phyloP scores from a whole-genome alignment of 2,113 vertebrate genomes.

The Notothenia coriiceps region DNA sequence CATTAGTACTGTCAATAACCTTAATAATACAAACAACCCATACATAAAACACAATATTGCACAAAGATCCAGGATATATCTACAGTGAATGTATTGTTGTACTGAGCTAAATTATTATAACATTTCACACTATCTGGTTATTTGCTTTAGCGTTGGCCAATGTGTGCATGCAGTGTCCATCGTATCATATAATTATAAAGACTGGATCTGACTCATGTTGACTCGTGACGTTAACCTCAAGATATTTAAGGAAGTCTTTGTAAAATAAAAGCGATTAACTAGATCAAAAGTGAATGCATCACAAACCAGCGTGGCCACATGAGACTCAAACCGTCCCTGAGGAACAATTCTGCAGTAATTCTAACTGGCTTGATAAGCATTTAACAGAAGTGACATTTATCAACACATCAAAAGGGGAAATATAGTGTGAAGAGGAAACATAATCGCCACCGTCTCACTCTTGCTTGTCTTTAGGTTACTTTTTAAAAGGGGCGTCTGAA shows the following conservation, averaged over 20 bases:
- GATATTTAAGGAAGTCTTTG: conserved; percentile 19
- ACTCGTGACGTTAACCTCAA: conserved; percentile 39
- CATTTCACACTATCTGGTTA: not conserved
- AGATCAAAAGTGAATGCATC: conserved; percentile 42
- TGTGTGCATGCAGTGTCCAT: not conserved
- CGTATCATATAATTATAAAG: conserved; percentile 20
- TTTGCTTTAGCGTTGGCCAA: not conserved
- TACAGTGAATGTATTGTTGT: not conserved
- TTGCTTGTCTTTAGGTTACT: conserved; percentile 46
- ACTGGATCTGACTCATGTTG: conserved; percentile 25
- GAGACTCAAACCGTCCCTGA: conserved; percentile 38
- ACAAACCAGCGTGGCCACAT: conserved; percentile 16
- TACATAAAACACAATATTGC: conserved; percentile 5
- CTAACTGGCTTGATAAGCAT: conserved; percentile 61
- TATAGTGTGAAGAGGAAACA: conserved; percentile 66
- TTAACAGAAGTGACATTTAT: conserved; percentile 71
- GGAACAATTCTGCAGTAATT: conserved; percentile 49
- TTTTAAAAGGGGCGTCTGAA: conserved; percentile 44
- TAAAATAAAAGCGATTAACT: conserved; percentile 44
- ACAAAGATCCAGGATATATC: not conserved
- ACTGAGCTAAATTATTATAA: not conserved
- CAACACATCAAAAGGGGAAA: conserved; percentile 66
- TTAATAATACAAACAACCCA: conserved; percentile 23
- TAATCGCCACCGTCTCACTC: conserved; percentile 52
- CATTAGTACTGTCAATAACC: conserved; percentile 1